phyloP scores from a whole-genome alignment of 2,113 vertebrate species.

The Brachyhypopomus gauderio region DNA sequence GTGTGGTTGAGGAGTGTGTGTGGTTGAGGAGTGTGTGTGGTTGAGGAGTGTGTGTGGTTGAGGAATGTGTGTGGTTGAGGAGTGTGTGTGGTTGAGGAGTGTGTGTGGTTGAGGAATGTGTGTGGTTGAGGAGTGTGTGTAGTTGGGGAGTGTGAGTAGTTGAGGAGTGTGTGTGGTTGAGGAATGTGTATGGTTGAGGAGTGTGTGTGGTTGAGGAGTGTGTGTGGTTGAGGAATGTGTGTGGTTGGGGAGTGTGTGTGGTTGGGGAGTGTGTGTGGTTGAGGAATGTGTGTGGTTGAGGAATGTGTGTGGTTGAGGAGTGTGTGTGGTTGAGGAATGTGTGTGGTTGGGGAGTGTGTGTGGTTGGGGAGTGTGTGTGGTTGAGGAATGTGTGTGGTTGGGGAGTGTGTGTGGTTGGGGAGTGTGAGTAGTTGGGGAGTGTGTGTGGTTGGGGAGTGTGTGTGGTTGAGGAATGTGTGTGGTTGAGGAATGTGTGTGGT shows the following conservation, averaged over 20 bases:
- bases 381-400: not conserved
- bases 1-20: not conserved
- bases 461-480: not conserved
- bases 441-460: not conserved
- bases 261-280: not conserved
- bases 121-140: not conserved
- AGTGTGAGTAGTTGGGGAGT: no score
- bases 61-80: not conserved
- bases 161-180: not conserved
- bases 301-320: not conserved
- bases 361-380: not conserved
- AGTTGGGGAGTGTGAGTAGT: no score
- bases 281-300: not conserved
- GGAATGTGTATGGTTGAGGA: not conserved
- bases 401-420: not conserved
- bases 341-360: not conserved
- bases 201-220: not conserved
- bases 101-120: not conserved
- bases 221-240: not conserved
- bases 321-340: not conserved
- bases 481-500: not conserved
- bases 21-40: not conserved
- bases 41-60: not conserved
- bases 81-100: not conserved
- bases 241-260: not conserved